Conservation (phyloP, 35 echinoderm and acorn worm genomes). For the Acanthaster planci region DNA sequence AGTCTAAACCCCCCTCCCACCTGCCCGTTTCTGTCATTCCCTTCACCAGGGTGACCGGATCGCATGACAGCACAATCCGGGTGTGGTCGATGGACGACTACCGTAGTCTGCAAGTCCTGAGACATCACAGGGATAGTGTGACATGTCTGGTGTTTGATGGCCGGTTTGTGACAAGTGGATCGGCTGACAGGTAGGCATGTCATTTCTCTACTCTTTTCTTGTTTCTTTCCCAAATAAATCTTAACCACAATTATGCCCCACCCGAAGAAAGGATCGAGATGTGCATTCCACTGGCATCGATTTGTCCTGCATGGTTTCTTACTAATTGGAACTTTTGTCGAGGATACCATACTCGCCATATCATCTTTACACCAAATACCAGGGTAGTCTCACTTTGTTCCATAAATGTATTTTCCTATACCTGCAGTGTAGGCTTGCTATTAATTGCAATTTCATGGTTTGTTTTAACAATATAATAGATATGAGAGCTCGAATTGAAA, state of each 20-base stretch:
- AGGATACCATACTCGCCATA: background rate
- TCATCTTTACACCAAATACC: no score
- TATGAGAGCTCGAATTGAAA: no score
- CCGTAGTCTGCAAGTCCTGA: slow-evolving; percentile 52
- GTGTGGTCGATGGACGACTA: slow-evolving; percentile 83
- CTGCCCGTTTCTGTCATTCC: slow-evolving; percentile 9
- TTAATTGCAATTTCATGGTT: no score
- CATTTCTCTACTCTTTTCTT: background rate
- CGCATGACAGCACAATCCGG: slow-evolving; percentile 87
- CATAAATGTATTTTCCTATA: no score
- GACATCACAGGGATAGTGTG: slow-evolving; percentile 70
- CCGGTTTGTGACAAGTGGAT: slow-evolving; percentile 62
- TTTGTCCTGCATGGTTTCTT: background rate
- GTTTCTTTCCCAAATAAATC: background rate
- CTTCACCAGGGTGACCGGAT: slow-evolving; percentile 81
- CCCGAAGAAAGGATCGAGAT: background rate
- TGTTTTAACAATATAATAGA: no score
- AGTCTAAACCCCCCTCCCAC: slow-evolving; percentile 6
- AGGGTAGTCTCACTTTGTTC: no score
- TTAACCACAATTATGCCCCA: background rate
- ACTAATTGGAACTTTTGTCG: background rate
- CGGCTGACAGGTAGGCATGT: slow-evolving; percentile 84
- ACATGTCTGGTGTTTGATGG: slow-evolving; percentile 85
- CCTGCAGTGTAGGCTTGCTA: no score
- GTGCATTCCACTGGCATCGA: background rate